Percentiles rank a stretch among this genome's conserved stretches.
These are phyloP conservation scores for Mormyrops boulengeri DNA, from an alignment of 2,797 vertebrate genomes.

Conservation along the genomic window DNA sequence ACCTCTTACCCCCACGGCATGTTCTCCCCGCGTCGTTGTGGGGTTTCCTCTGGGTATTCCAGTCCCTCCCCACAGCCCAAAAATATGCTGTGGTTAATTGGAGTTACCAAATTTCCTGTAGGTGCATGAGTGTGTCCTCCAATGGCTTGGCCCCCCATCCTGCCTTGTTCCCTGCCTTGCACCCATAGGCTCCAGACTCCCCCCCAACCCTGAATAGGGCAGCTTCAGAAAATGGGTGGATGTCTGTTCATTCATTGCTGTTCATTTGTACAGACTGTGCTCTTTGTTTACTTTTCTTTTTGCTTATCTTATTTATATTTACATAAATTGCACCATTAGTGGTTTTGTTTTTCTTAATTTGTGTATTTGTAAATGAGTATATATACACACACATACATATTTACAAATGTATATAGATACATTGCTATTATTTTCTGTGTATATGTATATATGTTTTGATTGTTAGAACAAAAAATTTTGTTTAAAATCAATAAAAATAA, in stretches of 20 bases:
- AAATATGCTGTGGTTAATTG: not conserved
- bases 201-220: not conserved
- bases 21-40: not conserved
- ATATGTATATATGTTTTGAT: not conserved
- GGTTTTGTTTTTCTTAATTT: not conserved
- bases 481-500: not conserved
- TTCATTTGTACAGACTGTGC: not conserved
- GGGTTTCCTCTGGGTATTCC: not conserved
- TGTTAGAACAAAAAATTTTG: not conserved
- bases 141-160: not conserved
- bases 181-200: not conserved
- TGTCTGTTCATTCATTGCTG: not conserved
- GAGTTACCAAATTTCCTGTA: not conserved
- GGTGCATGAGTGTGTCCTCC: not conserved
- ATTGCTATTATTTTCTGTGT: not conserved
- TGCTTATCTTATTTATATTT: not conserved
- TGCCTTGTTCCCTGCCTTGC: not conserved
- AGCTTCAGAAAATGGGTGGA: not conserved
- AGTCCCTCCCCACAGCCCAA: not conserved
- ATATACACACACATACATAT: not conserved
- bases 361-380: not conserved
- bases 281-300: not conserved
- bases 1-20: not conserved
- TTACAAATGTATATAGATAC: not conserved
- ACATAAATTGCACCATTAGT: not conserved